These are phyloP conservation scores for Plecotus auritus DNA, from an alignment of 2,113 vertebrate genomes.

Conservation along the genomic window DNA sequence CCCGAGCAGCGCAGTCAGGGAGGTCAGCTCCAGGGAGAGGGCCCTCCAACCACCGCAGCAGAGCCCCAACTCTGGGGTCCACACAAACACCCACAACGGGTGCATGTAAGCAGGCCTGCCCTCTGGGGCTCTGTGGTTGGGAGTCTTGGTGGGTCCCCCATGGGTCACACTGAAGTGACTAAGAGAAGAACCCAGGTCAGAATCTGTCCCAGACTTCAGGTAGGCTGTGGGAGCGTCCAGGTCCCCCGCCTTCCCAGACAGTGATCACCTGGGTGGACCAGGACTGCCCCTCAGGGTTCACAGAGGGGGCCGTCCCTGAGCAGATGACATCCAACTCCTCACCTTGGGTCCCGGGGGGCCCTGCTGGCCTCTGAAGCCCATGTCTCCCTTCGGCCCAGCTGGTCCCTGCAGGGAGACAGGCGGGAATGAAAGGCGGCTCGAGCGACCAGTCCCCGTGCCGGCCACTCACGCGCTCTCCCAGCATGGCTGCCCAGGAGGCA, in stretches of 20 bases:
- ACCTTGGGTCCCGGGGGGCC: slow-evolving; percentile 66
- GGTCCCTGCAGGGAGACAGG: slow-evolving; percentile 49
- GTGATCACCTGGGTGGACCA: not conserved
- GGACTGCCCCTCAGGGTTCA: not conserved
- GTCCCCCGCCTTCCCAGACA: fast-evolving
- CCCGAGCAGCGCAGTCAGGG: fast-evolving
- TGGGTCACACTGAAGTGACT: not conserved
- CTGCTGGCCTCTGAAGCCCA: slow-evolving; percentile 52
- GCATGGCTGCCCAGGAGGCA: fast-evolving
- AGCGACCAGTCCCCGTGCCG: fast-evolving
- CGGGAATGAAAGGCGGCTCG: fast-evolving
- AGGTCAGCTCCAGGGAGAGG: not conserved
- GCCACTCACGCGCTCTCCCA: too few species aligned
- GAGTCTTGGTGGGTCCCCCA: not conserved
- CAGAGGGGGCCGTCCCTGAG: not conserved
- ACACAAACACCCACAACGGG: fast-evolving
- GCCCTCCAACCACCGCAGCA: fast-evolving
- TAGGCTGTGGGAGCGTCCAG: not conserved
- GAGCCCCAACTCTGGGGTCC: too few species aligned
- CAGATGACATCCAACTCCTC: not conserved
- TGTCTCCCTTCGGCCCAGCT: slow-evolving; percentile 47
- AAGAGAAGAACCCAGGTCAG: not conserved
- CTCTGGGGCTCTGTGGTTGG: not conserved
- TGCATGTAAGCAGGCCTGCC: not conserved
- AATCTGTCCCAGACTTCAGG: too few species aligned